Percentiles rank a stretch among this genome's conserved stretches.
Evolutionary conservation across 2,797 vertebrate species (phyloP).

Genomic region (Geotrypetes seraphini): DNA sequence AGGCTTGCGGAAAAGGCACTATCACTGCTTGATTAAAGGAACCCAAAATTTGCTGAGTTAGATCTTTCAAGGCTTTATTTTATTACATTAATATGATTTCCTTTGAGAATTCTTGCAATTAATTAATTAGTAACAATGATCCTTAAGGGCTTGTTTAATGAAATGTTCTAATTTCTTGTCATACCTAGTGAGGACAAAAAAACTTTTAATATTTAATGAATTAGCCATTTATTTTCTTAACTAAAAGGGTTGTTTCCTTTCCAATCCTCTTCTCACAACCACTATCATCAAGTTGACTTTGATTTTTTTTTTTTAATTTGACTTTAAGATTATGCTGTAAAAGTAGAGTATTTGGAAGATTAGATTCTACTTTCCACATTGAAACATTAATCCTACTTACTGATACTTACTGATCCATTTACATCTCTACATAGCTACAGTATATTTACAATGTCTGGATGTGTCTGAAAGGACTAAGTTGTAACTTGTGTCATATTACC

Average conservation of each 20-base stretch:
- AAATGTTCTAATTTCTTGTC: slow-evolving; percentile 25
- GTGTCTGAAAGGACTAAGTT: no score
- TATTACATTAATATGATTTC: slow-evolving; percentile 53
- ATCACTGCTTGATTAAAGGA: no score
- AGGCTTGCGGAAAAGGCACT: no score
- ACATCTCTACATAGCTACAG: no score
- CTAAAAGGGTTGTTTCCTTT: slow-evolving; percentile 3
- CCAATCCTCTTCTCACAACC: slow-evolving; percentile 1
- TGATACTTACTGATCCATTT: no score
- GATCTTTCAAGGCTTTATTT: slow-evolving; percentile 42
- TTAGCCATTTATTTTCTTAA: slow-evolving; percentile 6
- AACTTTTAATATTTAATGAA: slow-evolving; percentile 1
- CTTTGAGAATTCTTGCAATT: slow-evolving; percentile 51
- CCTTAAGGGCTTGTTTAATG: slow-evolving; percentile 43
- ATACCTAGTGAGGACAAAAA: slow-evolving; percentile 9
- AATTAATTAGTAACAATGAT: slow-evolving; percentile 57
- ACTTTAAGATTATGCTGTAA: no score
- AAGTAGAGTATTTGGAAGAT: no score
- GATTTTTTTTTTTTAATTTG: slow-evolving; percentile 11
- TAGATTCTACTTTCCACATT: no score
- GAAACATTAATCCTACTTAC: no score
- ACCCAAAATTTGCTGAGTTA: slow-evolving; percentile 45
- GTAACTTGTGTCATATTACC: no score
- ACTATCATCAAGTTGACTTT: slow-evolving; percentile 20
- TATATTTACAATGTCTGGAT: no score